Percentiles rank a stretch among this genome's conserved stretches.
phyloP scores from a whole-genome alignment of 2,888 invertebrate genomes.

The Pheosia gnoma region DNA sequence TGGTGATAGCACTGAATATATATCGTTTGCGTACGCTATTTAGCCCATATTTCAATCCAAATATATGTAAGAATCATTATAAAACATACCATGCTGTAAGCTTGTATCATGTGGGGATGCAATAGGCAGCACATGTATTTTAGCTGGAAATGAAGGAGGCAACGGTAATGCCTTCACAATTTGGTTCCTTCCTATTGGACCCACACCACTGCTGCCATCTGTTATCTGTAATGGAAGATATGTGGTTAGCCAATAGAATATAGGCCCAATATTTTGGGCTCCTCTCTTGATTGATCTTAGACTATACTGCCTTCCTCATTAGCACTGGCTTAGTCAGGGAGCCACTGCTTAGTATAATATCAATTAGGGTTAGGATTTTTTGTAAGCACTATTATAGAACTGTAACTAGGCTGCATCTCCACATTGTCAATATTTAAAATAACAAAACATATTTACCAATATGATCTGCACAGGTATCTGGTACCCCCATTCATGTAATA shows the following conservation, averaged over 20 bases:
- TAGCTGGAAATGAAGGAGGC: constrained; percentile 92
- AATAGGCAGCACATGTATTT: constrained; percentile 90
- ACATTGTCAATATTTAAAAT: not conserved
- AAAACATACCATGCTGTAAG: constrained; percentile 64
- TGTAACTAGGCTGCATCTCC: too few relatives aligned
- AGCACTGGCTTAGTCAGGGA: too few relatives aligned
- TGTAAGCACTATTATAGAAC: too few relatives aligned
- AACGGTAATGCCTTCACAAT: constrained; percentile 85
- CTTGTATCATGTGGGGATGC: constrained; percentile 86
- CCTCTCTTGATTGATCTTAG: too few relatives aligned
- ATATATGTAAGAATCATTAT: not conserved
- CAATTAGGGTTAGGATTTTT: too few relatives aligned
- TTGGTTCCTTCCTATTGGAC: constrained; percentile 68
- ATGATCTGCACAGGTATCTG: constrained; percentile 91
- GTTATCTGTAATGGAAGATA: constrained; percentile 54
- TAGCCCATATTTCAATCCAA: too few relatives aligned
- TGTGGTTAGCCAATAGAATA: too few relatives aligned
- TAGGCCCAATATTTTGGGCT: too few relatives aligned
- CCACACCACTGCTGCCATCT: constrained; percentile 75
- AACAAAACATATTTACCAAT: constrained; percentile 52
- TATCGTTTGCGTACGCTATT: too few relatives aligned
- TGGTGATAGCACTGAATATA: too few relatives aligned
- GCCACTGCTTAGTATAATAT: too few relatives aligned
- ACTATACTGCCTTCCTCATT: too few relatives aligned
- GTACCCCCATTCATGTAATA: constrained; percentile 95